Evolutionary conservation across 1,140 invertebrate genomes (phyloP).

Genomic region (Gonioctena quinquepunctata): DNA sequence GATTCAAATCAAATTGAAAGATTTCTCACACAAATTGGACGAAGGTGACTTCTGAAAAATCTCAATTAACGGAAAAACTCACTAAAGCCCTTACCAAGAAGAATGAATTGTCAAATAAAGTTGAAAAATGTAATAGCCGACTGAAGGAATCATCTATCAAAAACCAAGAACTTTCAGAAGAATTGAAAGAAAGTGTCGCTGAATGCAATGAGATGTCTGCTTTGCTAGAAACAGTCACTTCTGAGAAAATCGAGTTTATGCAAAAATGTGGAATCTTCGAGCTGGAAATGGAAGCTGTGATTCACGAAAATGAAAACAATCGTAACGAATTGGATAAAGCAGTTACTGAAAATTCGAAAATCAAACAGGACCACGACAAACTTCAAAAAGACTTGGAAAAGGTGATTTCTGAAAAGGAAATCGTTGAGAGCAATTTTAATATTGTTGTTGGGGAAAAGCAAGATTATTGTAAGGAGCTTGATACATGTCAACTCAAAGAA

Average conservation of each 20-base stretch:
- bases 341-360: too few relatives aligned
- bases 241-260: not conserved
- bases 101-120: not conserved
- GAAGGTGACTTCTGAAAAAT: not conserved
- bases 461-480: not conserved
- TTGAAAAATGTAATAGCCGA: not conserved
- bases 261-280: too few relatives aligned
- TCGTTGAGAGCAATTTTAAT: not conserved
- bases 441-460: not conserved
- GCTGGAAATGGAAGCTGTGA: too few relatives aligned
- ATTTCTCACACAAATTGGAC: not conserved
- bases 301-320: too few relatives aligned
- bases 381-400: slow-evolving; percentile 1
- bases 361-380: not conserved
- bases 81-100: not conserved
- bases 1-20: not conserved
- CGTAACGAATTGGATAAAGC: too few relatives aligned
- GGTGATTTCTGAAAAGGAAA: not conserved
- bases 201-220: not conserved
- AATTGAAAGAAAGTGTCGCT: not conserved
- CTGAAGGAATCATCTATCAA: not conserved
- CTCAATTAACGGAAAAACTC: not conserved
- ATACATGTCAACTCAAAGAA: too few relatives aligned
- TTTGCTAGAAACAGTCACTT: not conserved
- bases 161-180: not conserved